A percentile compares a stretch with the other conserved stretches of the same genome.
phyloP scores from a whole-genome alignment of 2,113 vertebrate genomes.

The Gasterosteus nipponicus region DNA sequence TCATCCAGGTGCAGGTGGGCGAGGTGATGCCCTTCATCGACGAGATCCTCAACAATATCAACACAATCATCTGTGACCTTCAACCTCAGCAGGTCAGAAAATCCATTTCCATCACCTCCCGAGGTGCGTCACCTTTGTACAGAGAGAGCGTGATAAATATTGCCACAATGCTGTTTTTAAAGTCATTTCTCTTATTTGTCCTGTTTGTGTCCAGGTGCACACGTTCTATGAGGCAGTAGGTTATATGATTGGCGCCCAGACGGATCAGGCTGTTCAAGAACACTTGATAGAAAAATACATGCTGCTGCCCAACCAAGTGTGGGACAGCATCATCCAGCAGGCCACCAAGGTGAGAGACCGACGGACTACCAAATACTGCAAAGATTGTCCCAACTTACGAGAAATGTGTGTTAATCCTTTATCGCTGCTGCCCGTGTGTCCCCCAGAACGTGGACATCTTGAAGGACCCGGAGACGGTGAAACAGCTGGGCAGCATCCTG shows the following conservation, averaged over 20 bases:
- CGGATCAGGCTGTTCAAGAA: slow-evolving; percentile 96
- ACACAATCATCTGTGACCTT: slow-evolving; percentile 99
- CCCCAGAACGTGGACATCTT: slow-evolving; percentile 96
- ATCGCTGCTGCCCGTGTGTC: background rate
- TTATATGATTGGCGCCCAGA: slow-evolving; percentile 99
- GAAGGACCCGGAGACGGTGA: slow-evolving; percentile 99
- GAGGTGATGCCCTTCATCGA: slow-evolving; percentile 99
- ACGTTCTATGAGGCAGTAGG: slow-evolving; percentile 98
- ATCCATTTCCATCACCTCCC: background rate
- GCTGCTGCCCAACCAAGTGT: slow-evolving; percentile 98
- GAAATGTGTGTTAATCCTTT: background rate
- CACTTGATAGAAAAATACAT: slow-evolving; percentile 99
- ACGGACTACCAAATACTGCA: too few relatives aligned
- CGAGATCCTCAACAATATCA: slow-evolving; percentile 99
- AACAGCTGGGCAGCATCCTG: slow-evolving; percentile 97
- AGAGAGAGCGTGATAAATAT: background rate
- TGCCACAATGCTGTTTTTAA: background rate
- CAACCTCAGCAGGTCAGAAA: slow-evolving; percentile 94
- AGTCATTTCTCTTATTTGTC: background rate
- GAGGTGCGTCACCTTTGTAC: background rate
- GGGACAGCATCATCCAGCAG: slow-evolving; percentile 99
- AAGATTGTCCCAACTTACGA: too few relatives aligned
- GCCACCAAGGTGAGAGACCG: slow-evolving; percentile 90
- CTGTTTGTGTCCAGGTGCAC: slow-evolving; percentile 85
- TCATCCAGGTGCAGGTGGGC: slow-evolving; percentile 98